Evolutionary conservation across 2,888 invertebrate species (phyloP).

Genomic region (Omphaloscelis lunosa): DNA sequence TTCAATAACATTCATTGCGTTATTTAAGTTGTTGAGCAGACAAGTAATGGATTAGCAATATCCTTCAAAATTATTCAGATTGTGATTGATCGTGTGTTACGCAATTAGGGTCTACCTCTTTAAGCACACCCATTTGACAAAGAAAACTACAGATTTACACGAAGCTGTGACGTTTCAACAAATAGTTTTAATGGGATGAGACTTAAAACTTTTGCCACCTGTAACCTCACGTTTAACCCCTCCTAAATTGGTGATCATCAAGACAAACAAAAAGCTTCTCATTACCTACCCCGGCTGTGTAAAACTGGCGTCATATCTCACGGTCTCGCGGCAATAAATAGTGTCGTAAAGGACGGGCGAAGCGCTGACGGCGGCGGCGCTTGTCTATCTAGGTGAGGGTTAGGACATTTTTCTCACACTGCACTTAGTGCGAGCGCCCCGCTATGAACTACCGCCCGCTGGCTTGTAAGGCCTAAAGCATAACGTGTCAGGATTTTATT

Average conservation of each 20-base stretch:
- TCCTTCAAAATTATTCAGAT: too few relatives aligned
- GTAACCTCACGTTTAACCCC: too few relatives aligned
- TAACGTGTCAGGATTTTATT: slow-evolving; percentile 6
- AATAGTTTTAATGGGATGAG: background rate
- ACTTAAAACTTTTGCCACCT: background rate
- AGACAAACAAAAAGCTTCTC: background rate
- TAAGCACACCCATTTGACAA: too few relatives aligned
- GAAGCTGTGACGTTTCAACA: too few relatives aligned
- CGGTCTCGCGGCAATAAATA: slow-evolving; percentile 50
- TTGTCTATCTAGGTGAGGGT: slow-evolving; percentile 84
- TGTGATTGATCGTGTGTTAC: too few relatives aligned
- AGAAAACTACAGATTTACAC: too few relatives aligned
- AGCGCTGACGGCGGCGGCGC: slow-evolving; percentile 71
- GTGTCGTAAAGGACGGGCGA: slow-evolving; percentile 60
- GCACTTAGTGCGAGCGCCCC: slow-evolving; percentile 64
- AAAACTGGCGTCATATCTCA: slow-evolving; percentile 56
- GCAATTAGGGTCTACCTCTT: too few relatives aligned
- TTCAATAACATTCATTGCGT: too few relatives aligned
- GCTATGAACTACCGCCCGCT: slow-evolving; percentile 70
- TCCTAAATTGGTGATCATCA: background rate
- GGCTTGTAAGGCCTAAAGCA: slow-evolving; percentile 46
- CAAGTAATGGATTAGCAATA: too few relatives aligned
- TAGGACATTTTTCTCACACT: slow-evolving; percentile 89
- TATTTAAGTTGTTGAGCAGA: too few relatives aligned
- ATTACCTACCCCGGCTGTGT: slow-evolving; percentile 15